Percentiles rank a stretch among this genome's conserved stretches.
Evolutionary conservation across 2,888 invertebrate genomes (phyloP).

Genomic region (Alviniconcha strummeri): DNA sequence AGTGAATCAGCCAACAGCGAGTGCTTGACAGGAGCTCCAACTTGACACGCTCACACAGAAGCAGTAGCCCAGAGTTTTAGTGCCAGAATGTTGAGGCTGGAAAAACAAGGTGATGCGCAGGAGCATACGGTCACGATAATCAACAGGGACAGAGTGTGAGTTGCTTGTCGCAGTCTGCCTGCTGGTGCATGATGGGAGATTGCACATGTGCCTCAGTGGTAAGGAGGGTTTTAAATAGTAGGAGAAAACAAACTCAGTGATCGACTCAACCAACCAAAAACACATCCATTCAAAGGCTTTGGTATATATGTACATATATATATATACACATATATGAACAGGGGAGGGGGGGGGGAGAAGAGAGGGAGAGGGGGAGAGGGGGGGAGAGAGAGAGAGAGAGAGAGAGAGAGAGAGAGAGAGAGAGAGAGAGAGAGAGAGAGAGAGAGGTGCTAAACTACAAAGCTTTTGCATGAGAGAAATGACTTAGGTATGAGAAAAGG

Average conservation of each 20-base stretch:
- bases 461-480: constrained; percentile 1
- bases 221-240: constrained; percentile 4
- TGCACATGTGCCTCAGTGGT: constrained; percentile 30
- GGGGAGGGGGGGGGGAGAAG: not conserved
- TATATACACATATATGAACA: no score
- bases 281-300: no score
- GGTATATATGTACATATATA: no score
- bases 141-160: no score
- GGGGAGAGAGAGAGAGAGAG: not conserved
- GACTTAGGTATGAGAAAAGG: not conserved
- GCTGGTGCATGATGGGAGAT: not conserved
- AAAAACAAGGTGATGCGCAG: no score
- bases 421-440: not conserved
- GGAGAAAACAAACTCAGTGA: not conserved
- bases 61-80: no score
- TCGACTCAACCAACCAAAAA: not conserved
- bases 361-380: not conserved
- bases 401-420: not conserved
- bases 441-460: constrained; percentile 6
- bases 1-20: no score
- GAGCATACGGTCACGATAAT: no score
- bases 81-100: no score
- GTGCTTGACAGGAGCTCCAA: no score
- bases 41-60: no score
- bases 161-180: no score